Conservation (phyloP, 1,140 invertebrate genomes). For the Meloidogyne hapla region DNA sequence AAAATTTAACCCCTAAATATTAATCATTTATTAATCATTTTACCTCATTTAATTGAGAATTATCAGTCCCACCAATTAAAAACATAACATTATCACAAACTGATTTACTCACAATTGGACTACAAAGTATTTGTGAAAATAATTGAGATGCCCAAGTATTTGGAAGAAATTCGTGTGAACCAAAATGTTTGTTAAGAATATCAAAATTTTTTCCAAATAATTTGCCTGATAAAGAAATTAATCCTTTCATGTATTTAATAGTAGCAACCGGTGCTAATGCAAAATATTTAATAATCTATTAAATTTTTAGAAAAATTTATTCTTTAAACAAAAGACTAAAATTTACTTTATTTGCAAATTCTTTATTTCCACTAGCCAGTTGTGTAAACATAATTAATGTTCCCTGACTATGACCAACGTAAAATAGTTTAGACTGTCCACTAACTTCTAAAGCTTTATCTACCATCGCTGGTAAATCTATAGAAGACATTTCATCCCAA, state of each 20-base stretch:
- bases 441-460: constrained; percentile 70
- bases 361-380: constrained; percentile 46
- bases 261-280: constrained; percentile 56
- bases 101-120: constrained; percentile 30
- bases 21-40: too few species aligned
- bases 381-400: constrained; percentile 66
- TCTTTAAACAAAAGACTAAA: neutral
- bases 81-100: constrained; percentile 48
- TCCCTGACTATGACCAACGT: constrained; percentile 68
- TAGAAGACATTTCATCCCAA: constrained; percentile 77
- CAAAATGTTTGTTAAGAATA: constrained; percentile 36
- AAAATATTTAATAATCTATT: constrained; percentile 57
- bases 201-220: constrained; percentile 37
- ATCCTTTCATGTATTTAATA: constrained; percentile 48
- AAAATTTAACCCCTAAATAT: too few species aligned
- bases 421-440: constrained; percentile 60
- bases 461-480: constrained; percentile 74
- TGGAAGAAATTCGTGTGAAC: constrained; percentile 44
- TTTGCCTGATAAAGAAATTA: constrained; percentile 46
- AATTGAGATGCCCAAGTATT: constrained; percentile 42
- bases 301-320: neutral
- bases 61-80: constrained; percentile 52
- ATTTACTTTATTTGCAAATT: constrained; percentile 39
- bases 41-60: constrained; percentile 42
- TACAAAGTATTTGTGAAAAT: constrained; percentile 40